Evolutionary conservation across 2,888 invertebrate species (phyloP), one percentile per base, ranked within the genome.

Genomic region (Drosophila hamatofila): DNA sequence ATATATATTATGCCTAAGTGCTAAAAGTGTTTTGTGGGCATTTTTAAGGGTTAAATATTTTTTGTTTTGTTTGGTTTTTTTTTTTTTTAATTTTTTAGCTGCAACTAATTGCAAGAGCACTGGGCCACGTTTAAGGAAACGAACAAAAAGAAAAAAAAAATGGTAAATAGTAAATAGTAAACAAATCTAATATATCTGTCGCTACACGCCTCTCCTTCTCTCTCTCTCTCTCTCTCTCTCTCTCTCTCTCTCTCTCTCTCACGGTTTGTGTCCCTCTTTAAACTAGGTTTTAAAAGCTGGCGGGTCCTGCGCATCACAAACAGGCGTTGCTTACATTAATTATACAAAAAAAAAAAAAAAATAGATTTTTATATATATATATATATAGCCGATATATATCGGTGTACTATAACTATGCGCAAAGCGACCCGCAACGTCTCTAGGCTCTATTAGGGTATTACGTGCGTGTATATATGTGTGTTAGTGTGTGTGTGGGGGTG

Each of bases 221-320:
- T 30, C 30, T 30, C 25, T 25, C 25, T 33, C 33, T 4, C 44
- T 54, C 25, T 52, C 33, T 61, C 30, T 37, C 42, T 60, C 35
- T 54, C 35, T 56, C 35, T 42, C 52, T 18, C 25, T 18, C 33
- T 21, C n/a, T 35, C 16, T 56, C 51, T 44, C 30, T 33, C 44
- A 57, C 37, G 51, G 30, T 59, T 37, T 27, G 44, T 51, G 12
- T 73, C 27, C 39, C 30, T 71, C 54, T 77, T 73, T 78, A 78
- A 81, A 77, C 77, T 77, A 77, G 73, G 81, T 78, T 80, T 78
- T 54, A 68, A 78, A 78, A 78, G 78, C 78, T 81, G 78, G 81
- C 81, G 81, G 78, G 78, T 73, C 73, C 64, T 78, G 78, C 81
- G 78, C 78, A 78, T 78, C 78, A 78, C 78, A 78, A 78, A 78